Evolutionary conservation across 2,797 vertebrate species (phyloP), one percentile per base, ranked within the genome.

Genomic region (Hemibagrus guttatus): DNA sequence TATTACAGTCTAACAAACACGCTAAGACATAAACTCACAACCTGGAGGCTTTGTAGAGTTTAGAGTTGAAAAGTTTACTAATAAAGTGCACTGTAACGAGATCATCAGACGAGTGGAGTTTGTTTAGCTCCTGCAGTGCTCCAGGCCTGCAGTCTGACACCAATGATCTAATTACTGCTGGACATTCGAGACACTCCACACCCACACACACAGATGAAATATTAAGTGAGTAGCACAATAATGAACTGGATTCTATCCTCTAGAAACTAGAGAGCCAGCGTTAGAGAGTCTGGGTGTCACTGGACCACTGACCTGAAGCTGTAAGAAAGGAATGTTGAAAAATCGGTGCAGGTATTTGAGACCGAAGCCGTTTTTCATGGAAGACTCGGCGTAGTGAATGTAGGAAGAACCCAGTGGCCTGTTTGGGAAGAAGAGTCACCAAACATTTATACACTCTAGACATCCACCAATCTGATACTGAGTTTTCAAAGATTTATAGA

Each of bases 321-420:
- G 98, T 88, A 99, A 94, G 91, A 99, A 99, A 16, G 98, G 98
- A 90, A 99, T 99, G 92, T 99, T 99, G 95, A 99, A 99, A 93
- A 99, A 99, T 89, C 97, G 95, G 92, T 99, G 98, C 71, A 99
- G 95, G 89, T 99, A 99, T 92, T 99, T 99, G 83, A 99, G 92
- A 84, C 98, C 98, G 58, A 99, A 99, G 54, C 98, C 98, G 68
- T 99, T 99, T 95, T 96, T 99, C 98, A 99, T 99, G 84, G 98
- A 99, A 89, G 98, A 97, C 93, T 99, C 98, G 14, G 98, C 98
- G 1, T 99, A 99, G 89, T 97, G 98, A 91, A 99, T 97, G 89
- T 99, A 99, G 0, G 98, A 99, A 8, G 98, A 95, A 63, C 98
- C 98, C 0, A 96, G 97, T 12, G 97, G 97, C 90, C 98, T 99